Conservation (phyloP, 2,113 vertebrate species). For the Struthio camelus region DNA sequence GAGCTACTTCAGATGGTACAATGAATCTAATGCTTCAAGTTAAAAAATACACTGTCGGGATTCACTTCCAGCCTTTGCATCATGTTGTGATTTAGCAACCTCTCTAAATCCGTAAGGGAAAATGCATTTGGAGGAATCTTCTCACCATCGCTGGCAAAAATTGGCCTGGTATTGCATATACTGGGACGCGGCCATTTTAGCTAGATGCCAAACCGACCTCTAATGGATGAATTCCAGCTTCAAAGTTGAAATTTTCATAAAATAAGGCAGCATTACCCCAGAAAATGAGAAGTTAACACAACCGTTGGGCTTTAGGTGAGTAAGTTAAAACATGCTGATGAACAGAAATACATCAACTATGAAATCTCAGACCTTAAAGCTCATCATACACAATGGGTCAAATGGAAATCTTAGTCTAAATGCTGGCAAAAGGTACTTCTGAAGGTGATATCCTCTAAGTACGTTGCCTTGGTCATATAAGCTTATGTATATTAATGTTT, state of each 20-base stretch:
- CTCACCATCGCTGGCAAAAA: fast-evolving
- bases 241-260: background rate
- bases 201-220: background rate
- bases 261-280: background rate
- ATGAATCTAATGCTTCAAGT: background rate
- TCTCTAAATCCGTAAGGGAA: background rate
- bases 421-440: background rate
- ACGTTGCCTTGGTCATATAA: background rate
- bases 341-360: background rate
- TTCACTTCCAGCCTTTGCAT: background rate
- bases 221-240: background rate
- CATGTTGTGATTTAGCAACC: background rate
- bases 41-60: background rate
- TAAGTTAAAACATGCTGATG: background rate
- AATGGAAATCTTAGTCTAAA: background rate
- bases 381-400: background rate
- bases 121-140: background rate
- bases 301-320: background rate
- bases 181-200: background rate
- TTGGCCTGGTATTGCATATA: background rate
- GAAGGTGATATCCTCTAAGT: background rate
- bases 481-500: background rate
- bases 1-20: background rate
- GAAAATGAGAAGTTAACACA: background rate
- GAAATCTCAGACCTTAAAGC: background rate